Percentiles rank a stretch among this genome's conserved stretches.
Conservation (phyloP, 2,888 invertebrate genomes). For the Deroplatys truncata region DNA sequence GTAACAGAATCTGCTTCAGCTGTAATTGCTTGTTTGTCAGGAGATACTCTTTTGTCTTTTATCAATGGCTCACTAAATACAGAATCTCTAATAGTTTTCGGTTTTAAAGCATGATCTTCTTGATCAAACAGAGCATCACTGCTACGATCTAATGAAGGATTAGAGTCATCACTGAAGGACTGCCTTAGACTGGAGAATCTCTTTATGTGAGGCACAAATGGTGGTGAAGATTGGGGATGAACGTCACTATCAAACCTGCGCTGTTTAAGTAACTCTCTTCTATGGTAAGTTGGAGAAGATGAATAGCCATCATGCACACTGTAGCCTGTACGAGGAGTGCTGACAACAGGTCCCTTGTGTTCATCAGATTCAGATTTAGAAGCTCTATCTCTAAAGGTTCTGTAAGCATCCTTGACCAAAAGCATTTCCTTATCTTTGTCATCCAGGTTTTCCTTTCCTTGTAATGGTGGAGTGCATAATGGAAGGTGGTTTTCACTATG, state of each 20-base stretch:
- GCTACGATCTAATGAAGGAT: not conserved
- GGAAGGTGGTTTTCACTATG: not conserved
- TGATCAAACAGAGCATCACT: not conserved
- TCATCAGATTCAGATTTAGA: conserved; percentile 10
- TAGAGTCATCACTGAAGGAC: conserved; percentile 6
- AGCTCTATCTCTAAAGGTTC: not conserved
- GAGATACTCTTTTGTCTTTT: not conserved
- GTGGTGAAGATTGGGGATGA: not conserved
- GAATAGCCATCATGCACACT: conserved; percentile 1
- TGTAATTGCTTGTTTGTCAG: not conserved
- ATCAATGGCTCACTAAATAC: not conserved
- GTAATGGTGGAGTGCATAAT: not conserved
- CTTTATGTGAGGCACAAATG: not conserved
- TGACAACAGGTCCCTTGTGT: not conserved
- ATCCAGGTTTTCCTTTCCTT: not conserved
- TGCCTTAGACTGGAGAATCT: not conserved
- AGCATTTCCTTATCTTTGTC: not conserved
- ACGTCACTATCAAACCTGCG: not conserved
- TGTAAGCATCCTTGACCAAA: not conserved
- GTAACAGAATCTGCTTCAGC: not conserved
- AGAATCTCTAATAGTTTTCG: not conserved
- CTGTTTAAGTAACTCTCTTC: not conserved
- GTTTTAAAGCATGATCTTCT: not conserved
- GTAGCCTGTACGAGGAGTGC: not conserved
- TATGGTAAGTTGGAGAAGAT: not conserved